phyloP scores from a whole-genome alignment of 2,797 vertebrate genomes.

The Megalops cyprinoides region DNA sequence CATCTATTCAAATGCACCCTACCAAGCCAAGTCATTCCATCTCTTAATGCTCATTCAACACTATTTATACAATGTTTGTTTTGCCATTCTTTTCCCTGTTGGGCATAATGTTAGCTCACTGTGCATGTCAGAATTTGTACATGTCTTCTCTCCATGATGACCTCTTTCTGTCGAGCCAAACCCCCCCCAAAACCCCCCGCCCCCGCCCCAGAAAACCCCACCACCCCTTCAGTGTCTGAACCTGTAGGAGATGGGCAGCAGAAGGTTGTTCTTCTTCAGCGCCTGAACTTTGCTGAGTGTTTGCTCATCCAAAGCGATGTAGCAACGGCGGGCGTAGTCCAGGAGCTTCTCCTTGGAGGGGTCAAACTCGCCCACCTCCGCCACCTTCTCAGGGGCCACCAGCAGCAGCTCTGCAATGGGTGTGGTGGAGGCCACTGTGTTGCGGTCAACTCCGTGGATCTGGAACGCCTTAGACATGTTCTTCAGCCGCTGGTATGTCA shows the following conservation, averaged over 20 bases:
- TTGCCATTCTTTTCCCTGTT: neutral
- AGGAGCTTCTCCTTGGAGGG: conserved; percentile 88
- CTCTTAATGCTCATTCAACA: too few species aligned
- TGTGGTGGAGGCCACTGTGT: conserved; percentile 89
- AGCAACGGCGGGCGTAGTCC: conserved; percentile 90
- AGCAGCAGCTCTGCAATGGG: conserved; percentile 91
- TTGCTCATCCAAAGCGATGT: conserved; percentile 85
- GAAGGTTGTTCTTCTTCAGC: conserved; percentile 88
- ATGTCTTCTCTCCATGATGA: neutral
- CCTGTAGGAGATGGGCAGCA: conserved; percentile 90
- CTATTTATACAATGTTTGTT: too few species aligned
- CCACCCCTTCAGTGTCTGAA: conserved; percentile 77
- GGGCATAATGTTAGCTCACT: neutral
- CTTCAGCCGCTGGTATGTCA: conserved; percentile 89
- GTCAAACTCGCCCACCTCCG: conserved; percentile 88
- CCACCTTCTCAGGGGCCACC: conserved; percentile 88
- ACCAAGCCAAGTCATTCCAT: neutral
- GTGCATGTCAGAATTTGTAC: neutral
- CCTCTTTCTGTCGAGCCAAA: neutral
- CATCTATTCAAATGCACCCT: neutral
- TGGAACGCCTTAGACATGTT: conserved; percentile 93
- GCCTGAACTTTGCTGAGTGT: conserved; percentile 88
- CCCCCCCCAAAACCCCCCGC: conserved; percentile 31
- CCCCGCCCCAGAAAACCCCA: conserved; percentile 47
- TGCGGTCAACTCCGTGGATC: conserved; percentile 88